A percentile compares a stretch with the other conserved stretches of the same genome.
phyloP scores from a whole-genome alignment of 2,113 vertebrate species.

The Malurus cyaneus region DNA sequence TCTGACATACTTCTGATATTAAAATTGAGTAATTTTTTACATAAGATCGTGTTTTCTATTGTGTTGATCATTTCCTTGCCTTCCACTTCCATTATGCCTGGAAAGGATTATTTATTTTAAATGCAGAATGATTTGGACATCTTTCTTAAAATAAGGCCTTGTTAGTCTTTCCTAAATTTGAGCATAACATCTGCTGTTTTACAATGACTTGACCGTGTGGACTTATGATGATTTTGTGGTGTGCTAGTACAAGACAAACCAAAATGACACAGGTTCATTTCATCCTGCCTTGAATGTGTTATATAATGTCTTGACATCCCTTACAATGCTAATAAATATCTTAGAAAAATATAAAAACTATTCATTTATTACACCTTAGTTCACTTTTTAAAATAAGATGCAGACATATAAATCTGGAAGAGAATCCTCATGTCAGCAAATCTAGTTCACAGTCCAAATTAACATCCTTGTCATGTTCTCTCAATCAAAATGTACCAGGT shows the following conservation, averaged over 20 bases:
- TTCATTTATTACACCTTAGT: neutral
- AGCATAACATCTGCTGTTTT: neutral
- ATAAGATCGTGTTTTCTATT: neutral
- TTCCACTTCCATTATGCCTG: neutral
- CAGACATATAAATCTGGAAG: neutral
- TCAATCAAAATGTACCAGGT: neutral
- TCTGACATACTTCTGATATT: neutral
- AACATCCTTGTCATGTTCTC: neutral
- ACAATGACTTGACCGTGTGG: fast-evolving
- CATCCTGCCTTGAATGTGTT: neutral
- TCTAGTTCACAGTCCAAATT: neutral
- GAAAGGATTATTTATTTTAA: neutral
- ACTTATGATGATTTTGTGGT: neutral
- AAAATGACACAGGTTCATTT: neutral
- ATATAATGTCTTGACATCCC: neutral
- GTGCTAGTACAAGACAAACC: neutral
- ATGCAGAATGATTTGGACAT: neutral
- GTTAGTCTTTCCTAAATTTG: neutral
- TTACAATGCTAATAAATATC: neutral
- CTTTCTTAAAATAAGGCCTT: neutral
- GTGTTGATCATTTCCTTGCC: neutral
- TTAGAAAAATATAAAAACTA: neutral
- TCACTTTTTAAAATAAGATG: neutral
- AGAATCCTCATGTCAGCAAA: neutral
- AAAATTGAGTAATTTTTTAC: neutral